Evolutionary conservation across 2,888 invertebrate species (phyloP), one percentile per base, ranked within the genome.

Genomic region (Acanthosoma haemorrhoidale): DNA sequence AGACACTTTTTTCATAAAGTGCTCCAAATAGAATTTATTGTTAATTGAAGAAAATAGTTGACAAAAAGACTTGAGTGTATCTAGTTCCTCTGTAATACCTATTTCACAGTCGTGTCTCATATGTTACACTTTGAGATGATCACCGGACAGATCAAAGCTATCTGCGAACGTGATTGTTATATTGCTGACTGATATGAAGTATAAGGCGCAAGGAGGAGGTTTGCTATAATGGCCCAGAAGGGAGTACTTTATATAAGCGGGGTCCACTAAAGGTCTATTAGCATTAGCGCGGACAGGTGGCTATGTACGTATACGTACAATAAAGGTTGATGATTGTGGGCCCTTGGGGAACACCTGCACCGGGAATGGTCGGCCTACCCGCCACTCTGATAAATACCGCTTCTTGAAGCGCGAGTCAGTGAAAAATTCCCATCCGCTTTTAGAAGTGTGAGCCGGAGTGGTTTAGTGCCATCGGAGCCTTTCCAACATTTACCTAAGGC

Each of bases 401-500:
- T 51, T 51, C 51, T 51, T 51, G 51, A 51, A 25, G 29, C 25
- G 51, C 25, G 51, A 25, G 51, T 51, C 51, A 51, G 51, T 51
- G 51, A 51, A 51, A 51, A 51, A 51, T 51, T 51, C 51, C 51
- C 51, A 25, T 51, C 51, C 51, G 51, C 51, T 51, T 51, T 51
- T 51, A 51, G 51, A 51, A 51, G 51, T 51, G 51, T 51, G 51
- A 51, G 51, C 13, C 51, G 5, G 51, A 51, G 51, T 51, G 51
- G 51, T 51, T 51, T 51, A 51, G 51, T 51, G 51, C 51, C 51
- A 51, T 25, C 25, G 51, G 25, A 51, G 25, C n/a, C 51, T 51
- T 51, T 51, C 51, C 51, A 51, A 51, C 51, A 51, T 51, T 51
- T 25, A 51, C 51, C 51, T 25, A n/a, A 51, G 25, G 25, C 21